These are phyloP conservation scores for Polymixis lichenea DNA, from an alignment of 2,888 invertebrate genomes.

Conservation along the genomic window DNA sequence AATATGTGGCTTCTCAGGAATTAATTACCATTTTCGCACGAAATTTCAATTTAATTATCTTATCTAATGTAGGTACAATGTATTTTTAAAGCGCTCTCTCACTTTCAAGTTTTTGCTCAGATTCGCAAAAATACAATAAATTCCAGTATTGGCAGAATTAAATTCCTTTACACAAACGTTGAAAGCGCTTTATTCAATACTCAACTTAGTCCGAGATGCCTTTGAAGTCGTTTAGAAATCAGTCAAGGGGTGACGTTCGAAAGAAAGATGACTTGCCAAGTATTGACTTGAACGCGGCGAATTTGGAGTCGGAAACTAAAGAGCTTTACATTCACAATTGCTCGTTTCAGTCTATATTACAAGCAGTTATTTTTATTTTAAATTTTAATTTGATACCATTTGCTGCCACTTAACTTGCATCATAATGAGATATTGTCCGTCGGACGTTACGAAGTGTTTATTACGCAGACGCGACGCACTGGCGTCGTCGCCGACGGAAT, in stretches of 20 bases:
- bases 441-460: slow-evolving; percentile 80
- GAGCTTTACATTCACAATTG: slow-evolving; percentile 52
- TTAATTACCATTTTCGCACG: background rate
- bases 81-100: background rate
- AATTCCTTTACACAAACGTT: slow-evolving; percentile 42
- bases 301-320: slow-evolving; percentile 50
- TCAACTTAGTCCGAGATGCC: slow-evolving; percentile 53
- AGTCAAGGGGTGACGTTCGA: slow-evolving; percentile 62
- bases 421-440: slow-evolving; percentile 76
- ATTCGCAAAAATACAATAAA: slow-evolving; percentile 42
- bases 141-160: slow-evolving; percentile 28
- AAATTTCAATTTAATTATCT: background rate
- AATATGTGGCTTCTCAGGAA: background rate
- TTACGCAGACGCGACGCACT: slow-evolving; percentile 77
- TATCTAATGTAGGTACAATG: background rate
- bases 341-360: slow-evolving; percentile 41
- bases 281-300: slow-evolving; percentile 53
- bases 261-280: slow-evolving; percentile 65
- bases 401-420: slow-evolving; percentile 72
- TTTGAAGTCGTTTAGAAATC: slow-evolving; percentile 64
- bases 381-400: slow-evolving; percentile 49
- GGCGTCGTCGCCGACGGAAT: slow-evolving; percentile 71
- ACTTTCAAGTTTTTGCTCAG: background rate
- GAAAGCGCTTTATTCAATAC: slow-evolving; percentile 59
- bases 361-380: slow-evolving; percentile 44